Evolutionary conservation across 2,888 invertebrate genomes (phyloP).

Genomic region (Spialia ferax): DNA sequence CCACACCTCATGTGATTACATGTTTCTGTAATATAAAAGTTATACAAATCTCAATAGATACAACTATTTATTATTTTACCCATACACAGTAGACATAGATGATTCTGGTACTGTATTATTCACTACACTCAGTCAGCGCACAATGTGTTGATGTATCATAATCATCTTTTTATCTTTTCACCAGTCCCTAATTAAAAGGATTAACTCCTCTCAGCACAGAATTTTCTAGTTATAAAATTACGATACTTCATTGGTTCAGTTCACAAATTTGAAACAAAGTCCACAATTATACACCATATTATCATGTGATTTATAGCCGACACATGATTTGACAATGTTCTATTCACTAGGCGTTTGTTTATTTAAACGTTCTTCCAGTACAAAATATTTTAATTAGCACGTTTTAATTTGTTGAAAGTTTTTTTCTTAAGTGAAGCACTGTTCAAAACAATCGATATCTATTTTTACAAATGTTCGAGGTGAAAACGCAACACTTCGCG

Average conservation of each 20-base stretch:
- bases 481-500: conserved; percentile 68
- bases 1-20: conserved; percentile 81
- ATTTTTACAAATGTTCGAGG: conserved; percentile 80
- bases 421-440: conserved; percentile 79
- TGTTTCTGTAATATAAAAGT: conserved; percentile 78
- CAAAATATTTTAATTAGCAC: conserved; percentile 84
- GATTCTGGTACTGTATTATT: conserved; percentile 63
- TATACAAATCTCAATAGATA: conserved; percentile 71
- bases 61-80: conserved; percentile 55
- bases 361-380: conserved; percentile 82
- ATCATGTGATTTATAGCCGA: conserved; percentile 58
- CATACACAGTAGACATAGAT: conserved; percentile 63
- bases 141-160: conserved; percentile 64
- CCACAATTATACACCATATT: conserved; percentile 79
- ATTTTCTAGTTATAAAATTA: conserved; percentile 84
- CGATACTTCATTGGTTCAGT: conserved; percentile 81
- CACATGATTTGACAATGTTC: conserved; percentile 75
- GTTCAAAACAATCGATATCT: conserved; percentile 83
- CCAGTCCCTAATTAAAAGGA: conserved; percentile 77
- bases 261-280: conserved; percentile 86
- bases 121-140: conserved; percentile 72
- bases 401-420: conserved; percentile 85
- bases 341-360: conserved; percentile 83
- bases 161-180: conserved; percentile 63
- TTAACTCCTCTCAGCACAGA: conserved; percentile 85